phyloP scores from a whole-genome alignment of 1,140 invertebrate genomes.

The Stegodyphus mimosarum region DNA sequence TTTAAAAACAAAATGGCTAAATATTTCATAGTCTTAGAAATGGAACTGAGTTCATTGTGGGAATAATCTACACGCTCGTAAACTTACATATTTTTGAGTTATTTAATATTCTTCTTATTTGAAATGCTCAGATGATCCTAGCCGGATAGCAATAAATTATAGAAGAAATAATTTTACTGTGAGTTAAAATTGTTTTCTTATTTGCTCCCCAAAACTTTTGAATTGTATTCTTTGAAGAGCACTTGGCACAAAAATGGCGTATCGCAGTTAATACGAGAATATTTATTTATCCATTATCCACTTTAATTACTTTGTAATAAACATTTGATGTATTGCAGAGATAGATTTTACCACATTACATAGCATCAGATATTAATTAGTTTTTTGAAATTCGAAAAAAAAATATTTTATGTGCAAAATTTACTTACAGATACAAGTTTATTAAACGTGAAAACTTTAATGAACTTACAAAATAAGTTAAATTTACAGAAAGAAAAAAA shows the following conservation, averaged over 20 bases:
- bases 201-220: not conserved
- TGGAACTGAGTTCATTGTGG: not conserved
- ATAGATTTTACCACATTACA: not conserved
- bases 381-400: not conserved
- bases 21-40: not conserved
- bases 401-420: not conserved
- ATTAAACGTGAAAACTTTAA: not conserved
- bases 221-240: conserved; percentile 8
- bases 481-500: no score
- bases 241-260: conserved; percentile 39
- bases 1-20: not conserved
- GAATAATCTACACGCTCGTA: not conserved
- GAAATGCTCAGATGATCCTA: conserved; percentile 9
- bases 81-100: not conserved
- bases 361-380: not conserved
- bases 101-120: not conserved
- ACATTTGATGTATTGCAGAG: not conserved
- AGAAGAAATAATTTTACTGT: not conserved
- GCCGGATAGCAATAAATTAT: conserved; percentile 22
- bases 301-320: not conserved
- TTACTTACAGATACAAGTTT: not conserved
- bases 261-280: not conserved
- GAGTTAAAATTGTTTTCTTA: not conserved
- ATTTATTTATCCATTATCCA: not conserved
- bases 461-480: no score